These are phyloP conservation scores for Chiridota heheva DNA, from an alignment of 35 echinoderm and acorn worm species.

Conservation along the genomic window DNA sequence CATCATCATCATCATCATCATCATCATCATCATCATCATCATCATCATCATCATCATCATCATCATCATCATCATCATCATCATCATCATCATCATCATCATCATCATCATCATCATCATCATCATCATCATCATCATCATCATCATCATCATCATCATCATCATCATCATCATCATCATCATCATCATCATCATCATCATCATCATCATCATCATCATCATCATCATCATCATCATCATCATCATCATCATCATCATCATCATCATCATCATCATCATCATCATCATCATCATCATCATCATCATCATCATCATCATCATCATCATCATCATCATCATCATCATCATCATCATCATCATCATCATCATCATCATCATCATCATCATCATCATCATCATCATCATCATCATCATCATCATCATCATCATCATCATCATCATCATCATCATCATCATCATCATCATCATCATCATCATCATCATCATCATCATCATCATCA, in stretches of 20 bases:
- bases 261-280: slow-evolving; percentile 13
- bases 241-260: slow-evolving; percentile 13
- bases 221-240: slow-evolving; percentile 13
- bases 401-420: slow-evolving; percentile 13
- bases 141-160: slow-evolving; percentile 13
- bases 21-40: slow-evolving; percentile 13
- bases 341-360: slow-evolving; percentile 13
- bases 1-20: slow-evolving; percentile 13
- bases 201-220: slow-evolving; percentile 13
- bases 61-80: slow-evolving; percentile 13
- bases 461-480: slow-evolving; percentile 13
- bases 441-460: slow-evolving; percentile 13
- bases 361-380: slow-evolving; percentile 13
- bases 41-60: slow-evolving; percentile 13
- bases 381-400: slow-evolving; percentile 13
- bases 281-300: slow-evolving; percentile 13
- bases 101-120: slow-evolving; percentile 13
- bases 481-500: slow-evolving; percentile 13
- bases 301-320: slow-evolving; percentile 13
- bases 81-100: slow-evolving; percentile 13
- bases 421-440: slow-evolving; percentile 13
- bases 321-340: slow-evolving; percentile 13
- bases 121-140: slow-evolving; percentile 13
- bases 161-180: slow-evolving; percentile 13
- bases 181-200: slow-evolving; percentile 13